phyloP scores from a whole-genome alignment of 2,888 invertebrate genomes.

The Pristionchus maxplancki region DNA sequence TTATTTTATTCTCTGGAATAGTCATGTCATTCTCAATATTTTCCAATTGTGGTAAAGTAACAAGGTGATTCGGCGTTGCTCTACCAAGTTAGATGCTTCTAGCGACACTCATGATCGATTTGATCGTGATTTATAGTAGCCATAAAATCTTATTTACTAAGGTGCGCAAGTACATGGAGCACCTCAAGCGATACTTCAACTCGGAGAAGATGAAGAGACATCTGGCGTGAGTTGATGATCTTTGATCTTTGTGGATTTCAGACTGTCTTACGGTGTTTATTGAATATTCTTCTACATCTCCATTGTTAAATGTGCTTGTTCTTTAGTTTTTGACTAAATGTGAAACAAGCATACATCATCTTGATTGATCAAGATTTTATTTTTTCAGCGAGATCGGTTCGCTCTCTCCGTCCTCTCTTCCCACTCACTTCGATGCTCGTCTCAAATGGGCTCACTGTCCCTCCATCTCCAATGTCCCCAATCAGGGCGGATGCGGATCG shows the following conservation, averaged over 20 bases:
- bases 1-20: not conserved
- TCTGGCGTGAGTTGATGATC: conserved; percentile 61
- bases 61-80: not conserved
- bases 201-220: conserved; percentile 73
- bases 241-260: not conserved
- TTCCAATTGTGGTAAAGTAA: not conserved
- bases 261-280: not conserved
- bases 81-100: not conserved
- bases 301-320: too few species aligned
- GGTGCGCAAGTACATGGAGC: conserved; percentile 58
- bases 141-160: not conserved
- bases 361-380: not conserved
- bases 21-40: not conserved
- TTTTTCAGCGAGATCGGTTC: conserved; percentile 69
- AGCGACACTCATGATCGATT: too few species aligned
- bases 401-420: conserved; percentile 64
- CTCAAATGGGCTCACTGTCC: conserved; percentile 75
- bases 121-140: too few species aligned
- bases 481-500: conserved; percentile 77
- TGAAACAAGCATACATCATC: not conserved
- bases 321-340: not conserved
- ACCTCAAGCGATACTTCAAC: conserved; percentile 71
- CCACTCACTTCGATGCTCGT: conserved; percentile 73
- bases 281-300: not conserved
- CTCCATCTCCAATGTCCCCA: conserved; percentile 71